Base-by-base conservation (phyloP, 2,797 vertebrate genomes). In the Enteromius radiatus region DNA sequence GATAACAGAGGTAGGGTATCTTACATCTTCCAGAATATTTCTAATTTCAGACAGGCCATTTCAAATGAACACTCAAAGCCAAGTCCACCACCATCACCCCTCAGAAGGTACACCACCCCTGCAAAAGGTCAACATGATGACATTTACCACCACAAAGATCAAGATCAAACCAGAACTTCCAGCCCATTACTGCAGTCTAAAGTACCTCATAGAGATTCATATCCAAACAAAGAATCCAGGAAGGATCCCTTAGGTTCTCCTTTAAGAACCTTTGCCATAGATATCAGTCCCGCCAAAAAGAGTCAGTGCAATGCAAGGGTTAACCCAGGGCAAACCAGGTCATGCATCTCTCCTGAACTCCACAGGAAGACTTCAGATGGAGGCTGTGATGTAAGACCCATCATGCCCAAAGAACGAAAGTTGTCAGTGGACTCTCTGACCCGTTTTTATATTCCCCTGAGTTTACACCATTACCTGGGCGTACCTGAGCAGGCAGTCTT, bases 121-220 rank as follows among this genome's bases (percentile, higher is more conserved):
- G 63, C 73, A 84, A 88, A n/a, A 81, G 76, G 23, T 26, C 69
- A 65, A 26, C 45, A 67, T 68, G 41, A 65, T 63, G 79, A 84
- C 0, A 90, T 12, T 85, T 89, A 84, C 78, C 92, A 85, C 75
- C 86, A 83, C 77, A 89, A 82, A 91, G 90, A 87, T 85, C 90
- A 21, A 88, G 81, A 31, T 63, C 5, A 82, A 84, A 82, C 31
- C 12, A 49, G 76, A 88, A 74, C 80, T 82, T n/a, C 59, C 76
- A 87, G 88, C 88, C 91, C 52, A 90, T 93, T 89, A 90, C 81
- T 81, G 71, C 90, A 89, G 49, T 84, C 88, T 6, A 94, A 92
- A 84, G 91, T 87, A 67, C 88, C 93, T 49, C 88, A 92, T 28
- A 89, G 86, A 90, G 89, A 91, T 45, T 86, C 89, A 3, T 84